phyloP scores from a whole-genome alignment of 2,888 invertebrate genomes.

The Drosophila kanekoi region DNA sequence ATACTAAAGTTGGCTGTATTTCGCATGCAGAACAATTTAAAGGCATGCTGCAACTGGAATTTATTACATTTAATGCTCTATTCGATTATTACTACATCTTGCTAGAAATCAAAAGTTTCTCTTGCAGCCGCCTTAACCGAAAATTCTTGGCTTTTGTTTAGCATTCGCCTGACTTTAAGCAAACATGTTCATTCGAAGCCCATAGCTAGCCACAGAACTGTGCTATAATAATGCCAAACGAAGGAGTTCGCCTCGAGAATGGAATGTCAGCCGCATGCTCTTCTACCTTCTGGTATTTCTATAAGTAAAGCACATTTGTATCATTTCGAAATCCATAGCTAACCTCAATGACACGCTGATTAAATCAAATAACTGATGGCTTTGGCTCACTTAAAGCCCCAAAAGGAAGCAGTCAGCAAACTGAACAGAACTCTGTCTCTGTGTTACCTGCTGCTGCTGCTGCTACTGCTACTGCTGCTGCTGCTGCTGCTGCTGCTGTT shows the following conservation, averaged over 20 bases:
- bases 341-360: slow-evolving; percentile 72
- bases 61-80: no score
- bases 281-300: slow-evolving; percentile 2
- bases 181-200: slow-evolving; percentile 12
- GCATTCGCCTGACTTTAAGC: slow-evolving; percentile 3
- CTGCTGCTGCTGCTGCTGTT: slow-evolving; percentile 1
- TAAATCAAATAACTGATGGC: slow-evolving; percentile 81
- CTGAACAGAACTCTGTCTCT: slow-evolving; percentile 12
- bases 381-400: slow-evolving; percentile 43
- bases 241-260: background rate
- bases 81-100: background rate
- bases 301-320: slow-evolving; percentile 35
- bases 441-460: slow-evolving; percentile 15
- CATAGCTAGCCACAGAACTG: slow-evolving; percentile 11
- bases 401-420: slow-evolving; percentile 43
- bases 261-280: background rate
- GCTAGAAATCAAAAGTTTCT: slow-evolving; percentile 1
- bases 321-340: slow-evolving; percentile 60
- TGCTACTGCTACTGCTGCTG: background rate
- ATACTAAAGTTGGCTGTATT: background rate
- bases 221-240: slow-evolving; percentile 10
- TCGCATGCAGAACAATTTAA: background rate
- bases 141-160: slow-evolving; percentile 4
- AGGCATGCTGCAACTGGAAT: no score
- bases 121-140: slow-evolving; percentile 1